Base-by-base conservation (phyloP, 2,113 vertebrate genomes). In the Tonatia bakeri region DNA sequence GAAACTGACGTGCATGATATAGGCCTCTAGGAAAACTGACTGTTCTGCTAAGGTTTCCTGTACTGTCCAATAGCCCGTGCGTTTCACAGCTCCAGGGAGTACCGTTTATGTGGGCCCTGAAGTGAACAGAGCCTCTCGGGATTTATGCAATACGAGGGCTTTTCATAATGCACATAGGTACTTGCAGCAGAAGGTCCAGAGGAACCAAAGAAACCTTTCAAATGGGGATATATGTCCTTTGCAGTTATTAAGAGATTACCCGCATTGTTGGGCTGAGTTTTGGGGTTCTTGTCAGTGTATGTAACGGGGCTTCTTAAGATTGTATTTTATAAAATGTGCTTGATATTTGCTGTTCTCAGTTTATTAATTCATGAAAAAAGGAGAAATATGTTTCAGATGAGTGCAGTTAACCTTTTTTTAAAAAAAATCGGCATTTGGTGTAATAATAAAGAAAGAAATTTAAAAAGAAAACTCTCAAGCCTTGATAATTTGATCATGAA, bases 301-400 rank as follows among this genome's bases (percentile, higher is more conserved):
- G 45, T 14, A 81, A 81, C n/a, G 5, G 28, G n/a, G 14, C 8
- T 76, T n/a, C 20, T 82, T 94, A 69, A 59, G 43, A 61, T 56
- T 86, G n/a, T 59, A 81, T 77, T 93, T 91, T 84, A 76, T 2
- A 76, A 94, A 77, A 64, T 82, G 19, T 77, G 50, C 16, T 56
- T 92, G 69, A 43, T 94, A 72, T 87, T 90, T 87, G 12, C n/a
- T 88, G 33, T 76, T 75, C 14, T 64, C 26, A 38, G 20, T 90
- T 84, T 73, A n/a, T n/a, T 87, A 87, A 16, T 76, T 83, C 22
- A 73, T 47, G 5, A 69, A 88, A 94, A 94, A 82, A 38, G 17
- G 47, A 92, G 38, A 95, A 93, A 80, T 64, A 10, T 36, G 77
- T 96, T 90, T 96, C n/a, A 64, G 26, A 90, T 28, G 24, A 59